Conservation (phyloP, 2,888 invertebrate genomes). For the Osmoderma eremita region DNA sequence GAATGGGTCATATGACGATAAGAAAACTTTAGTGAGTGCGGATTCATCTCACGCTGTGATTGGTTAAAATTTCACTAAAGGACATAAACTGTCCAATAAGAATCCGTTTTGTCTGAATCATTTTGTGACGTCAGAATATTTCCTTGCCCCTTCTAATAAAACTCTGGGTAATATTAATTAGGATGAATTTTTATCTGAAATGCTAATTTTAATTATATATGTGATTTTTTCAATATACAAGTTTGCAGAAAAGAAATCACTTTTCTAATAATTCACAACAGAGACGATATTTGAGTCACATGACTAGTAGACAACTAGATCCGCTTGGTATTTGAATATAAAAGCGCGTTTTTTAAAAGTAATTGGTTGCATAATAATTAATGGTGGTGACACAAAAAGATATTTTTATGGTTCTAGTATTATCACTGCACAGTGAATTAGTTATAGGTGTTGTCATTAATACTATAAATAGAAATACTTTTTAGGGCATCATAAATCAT, state of each 20-base stretch:
- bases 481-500: background rate
- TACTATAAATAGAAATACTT: too few relatives aligned
- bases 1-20: slow-evolving; percentile 85
- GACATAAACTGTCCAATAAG: slow-evolving; percentile 44
- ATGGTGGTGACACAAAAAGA: too few relatives aligned
- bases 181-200: background rate
- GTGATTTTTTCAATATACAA: too few relatives aligned
- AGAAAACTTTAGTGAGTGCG: slow-evolving; percentile 62
- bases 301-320: slow-evolving; percentile 31
- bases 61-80: slow-evolving; percentile 53
- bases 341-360: slow-evolving; percentile 19
- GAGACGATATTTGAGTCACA: slow-evolving; percentile 38
- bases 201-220: too few relatives aligned
- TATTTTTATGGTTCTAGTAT: too few relatives aligned
- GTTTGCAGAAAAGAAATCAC: background rate
- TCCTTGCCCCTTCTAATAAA: slow-evolving; percentile 9
- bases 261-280: background rate
- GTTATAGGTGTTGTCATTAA: too few relatives aligned
- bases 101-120: slow-evolving; percentile 18
- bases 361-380: too few relatives aligned
- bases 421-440: too few relatives aligned
- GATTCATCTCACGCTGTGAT: slow-evolving; percentile 58
- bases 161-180: slow-evolving; percentile 1
- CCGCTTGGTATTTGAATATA: slow-evolving; percentile 3
- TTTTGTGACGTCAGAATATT: slow-evolving; percentile 38